Conservation (phyloP, 2,797 vertebrate genomes). For the Gallinago stenura region DNA sequence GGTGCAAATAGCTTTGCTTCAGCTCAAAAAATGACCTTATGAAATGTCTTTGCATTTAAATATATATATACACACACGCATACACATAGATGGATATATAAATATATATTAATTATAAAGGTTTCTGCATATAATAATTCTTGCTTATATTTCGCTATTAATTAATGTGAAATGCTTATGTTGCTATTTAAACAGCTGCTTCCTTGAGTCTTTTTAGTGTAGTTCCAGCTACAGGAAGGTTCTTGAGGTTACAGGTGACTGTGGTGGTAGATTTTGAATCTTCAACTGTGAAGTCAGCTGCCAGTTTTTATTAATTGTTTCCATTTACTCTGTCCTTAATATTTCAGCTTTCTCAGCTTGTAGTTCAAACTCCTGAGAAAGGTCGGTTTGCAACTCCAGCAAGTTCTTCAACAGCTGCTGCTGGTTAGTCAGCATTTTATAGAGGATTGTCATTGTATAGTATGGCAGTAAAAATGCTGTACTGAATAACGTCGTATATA, state of each 20-base stretch:
- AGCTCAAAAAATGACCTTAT: neutral
- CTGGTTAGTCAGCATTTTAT: constrained; percentile 60
- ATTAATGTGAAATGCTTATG: neutral
- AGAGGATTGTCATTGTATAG: neutral
- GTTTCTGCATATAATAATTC: neutral
- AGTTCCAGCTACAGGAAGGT: neutral
- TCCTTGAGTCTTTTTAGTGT: neutral
- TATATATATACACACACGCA: neutral
- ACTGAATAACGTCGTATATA: constrained; percentile 27
- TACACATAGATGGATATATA: neutral
- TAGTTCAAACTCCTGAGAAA: constrained; percentile 17
- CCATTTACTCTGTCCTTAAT: constrained; percentile 39
- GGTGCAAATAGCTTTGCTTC: neutral
- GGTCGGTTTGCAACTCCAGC: constrained; percentile 29
- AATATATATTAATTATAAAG: constrained; percentile 16
- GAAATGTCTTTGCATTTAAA: neutral
- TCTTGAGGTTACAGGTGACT: constrained; percentile 14
- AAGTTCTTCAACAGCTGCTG: constrained; percentile 27
- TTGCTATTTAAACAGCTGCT: constrained; percentile 10
- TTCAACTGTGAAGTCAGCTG: neutral
- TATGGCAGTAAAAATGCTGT: neutral
- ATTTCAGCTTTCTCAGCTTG: constrained; percentile 35
- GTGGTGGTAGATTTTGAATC: neutral
- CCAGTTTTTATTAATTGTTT: neutral
- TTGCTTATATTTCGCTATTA: neutral